Conservation (phyloP, 2,113 vertebrate species). For the Aviceda subcristata region DNA sequence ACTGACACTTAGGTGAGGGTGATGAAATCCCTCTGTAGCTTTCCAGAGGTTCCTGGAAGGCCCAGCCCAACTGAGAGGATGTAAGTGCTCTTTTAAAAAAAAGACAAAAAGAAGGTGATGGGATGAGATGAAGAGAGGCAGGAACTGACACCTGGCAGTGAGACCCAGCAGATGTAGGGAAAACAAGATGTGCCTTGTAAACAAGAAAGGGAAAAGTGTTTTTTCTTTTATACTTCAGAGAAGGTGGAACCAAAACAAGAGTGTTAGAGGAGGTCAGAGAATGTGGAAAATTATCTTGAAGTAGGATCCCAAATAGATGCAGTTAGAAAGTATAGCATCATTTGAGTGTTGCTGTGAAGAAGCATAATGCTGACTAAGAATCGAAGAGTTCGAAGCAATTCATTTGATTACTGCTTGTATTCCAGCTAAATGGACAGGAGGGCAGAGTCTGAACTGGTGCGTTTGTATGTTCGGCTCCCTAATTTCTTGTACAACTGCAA, state of each 20-base stretch:
- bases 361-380: neutral
- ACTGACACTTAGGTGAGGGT: neutral
- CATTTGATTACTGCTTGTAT: neutral
- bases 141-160: neutral
- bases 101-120: neutral
- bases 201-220: neutral
- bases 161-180: neutral
- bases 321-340: neutral
- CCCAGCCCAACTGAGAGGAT: neutral
- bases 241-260: neutral
- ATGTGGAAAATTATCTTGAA: neutral
- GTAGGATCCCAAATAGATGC: neutral
- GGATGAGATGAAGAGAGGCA: neutral
- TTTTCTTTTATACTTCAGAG: neutral
- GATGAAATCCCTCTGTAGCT: neutral
- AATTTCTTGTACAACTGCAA: neutral
- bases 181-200: neutral
- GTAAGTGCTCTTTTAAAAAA: neutral
- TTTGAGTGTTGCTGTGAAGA: neutral
- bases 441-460: neutral
- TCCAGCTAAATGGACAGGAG: neutral
- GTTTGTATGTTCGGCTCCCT: neutral
- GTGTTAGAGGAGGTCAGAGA: neutral
- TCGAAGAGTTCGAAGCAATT: neutral
- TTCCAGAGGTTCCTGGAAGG: neutral